Conservation (phyloP, 2,888 invertebrate genomes). For the Adela reaumurella region DNA sequence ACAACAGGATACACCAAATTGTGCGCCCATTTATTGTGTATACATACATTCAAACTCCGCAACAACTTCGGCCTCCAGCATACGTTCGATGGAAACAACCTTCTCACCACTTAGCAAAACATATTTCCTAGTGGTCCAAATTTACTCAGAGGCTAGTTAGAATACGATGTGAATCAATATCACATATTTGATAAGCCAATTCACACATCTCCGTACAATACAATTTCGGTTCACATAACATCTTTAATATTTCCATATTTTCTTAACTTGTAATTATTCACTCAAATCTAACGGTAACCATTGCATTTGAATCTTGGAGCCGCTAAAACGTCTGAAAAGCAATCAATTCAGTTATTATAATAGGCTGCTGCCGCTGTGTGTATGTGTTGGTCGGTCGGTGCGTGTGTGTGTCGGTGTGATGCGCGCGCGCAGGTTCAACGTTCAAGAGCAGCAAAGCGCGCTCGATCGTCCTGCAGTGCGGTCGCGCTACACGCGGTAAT, state of each 20-base stretch:
- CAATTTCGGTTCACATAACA: background rate
- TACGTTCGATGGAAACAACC: background rate
- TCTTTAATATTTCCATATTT: too few relatives aligned
- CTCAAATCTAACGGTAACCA: background rate
- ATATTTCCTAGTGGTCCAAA: background rate
- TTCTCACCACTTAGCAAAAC: background rate
- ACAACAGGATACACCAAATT: too few relatives aligned
- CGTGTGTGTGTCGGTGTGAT: too few relatives aligned
- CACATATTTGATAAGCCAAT: too few relatives aligned
- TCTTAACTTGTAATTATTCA: background rate
- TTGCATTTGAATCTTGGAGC: background rate
- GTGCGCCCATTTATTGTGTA: too few relatives aligned
- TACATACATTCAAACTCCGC: too few relatives aligned
- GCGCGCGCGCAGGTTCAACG: conserved; percentile 34
- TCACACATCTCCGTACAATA: too few relatives aligned
- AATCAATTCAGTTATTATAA: background rate
- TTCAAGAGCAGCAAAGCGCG: conserved; percentile 29
- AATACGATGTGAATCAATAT: too few relatives aligned
- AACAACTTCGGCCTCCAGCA: too few relatives aligned
- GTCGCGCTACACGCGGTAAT: background rate
- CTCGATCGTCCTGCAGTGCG: background rate
- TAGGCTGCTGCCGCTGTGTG: background rate
- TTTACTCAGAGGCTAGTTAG: too few relatives aligned
- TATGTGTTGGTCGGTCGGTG: too few relatives aligned
- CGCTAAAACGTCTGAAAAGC: background rate